These are phyloP conservation scores for Euwallacea similis DNA, from an alignment of 1,140 invertebrate genomes.

Conservation along the genomic window DNA sequence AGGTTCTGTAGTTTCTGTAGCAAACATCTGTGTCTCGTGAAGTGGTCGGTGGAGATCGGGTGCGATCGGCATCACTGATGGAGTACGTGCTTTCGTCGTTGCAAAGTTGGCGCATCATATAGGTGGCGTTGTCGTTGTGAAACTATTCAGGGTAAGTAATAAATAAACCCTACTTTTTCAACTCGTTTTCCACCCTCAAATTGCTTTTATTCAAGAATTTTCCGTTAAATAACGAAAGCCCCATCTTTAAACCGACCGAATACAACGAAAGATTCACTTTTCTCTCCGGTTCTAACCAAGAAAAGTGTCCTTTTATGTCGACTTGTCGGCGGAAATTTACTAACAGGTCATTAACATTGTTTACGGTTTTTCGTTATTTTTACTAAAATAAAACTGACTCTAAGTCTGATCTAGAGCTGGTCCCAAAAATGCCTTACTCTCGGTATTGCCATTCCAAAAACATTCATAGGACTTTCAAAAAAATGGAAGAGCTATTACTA, in stretches of 20 bases:
- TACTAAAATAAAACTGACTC: background rate
- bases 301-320: constrained; percentile 42
- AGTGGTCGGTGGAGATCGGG: constrained; percentile 43
- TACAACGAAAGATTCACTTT: constrained; percentile 17
- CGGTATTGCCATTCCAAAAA: too few relatives aligned
- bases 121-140: constrained; percentile 50
- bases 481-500: too few relatives aligned
- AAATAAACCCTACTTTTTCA: constrained; percentile 49
- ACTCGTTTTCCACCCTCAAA: constrained; percentile 42
- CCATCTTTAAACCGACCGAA: constrained; percentile 14
- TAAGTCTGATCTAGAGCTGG: too few relatives aligned
- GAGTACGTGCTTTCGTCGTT: constrained; percentile 51
- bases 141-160: constrained; percentile 49
- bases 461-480: too few relatives aligned
- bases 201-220: constrained; percentile 36
- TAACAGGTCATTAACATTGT: constrained; percentile 52
- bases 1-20: constrained; percentile 39
- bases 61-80: constrained; percentile 43
- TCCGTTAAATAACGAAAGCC: constrained; percentile 22
- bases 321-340: constrained; percentile 47
- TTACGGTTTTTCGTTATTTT: constrained; percentile 34
- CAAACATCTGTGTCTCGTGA: constrained; percentile 45
- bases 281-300: constrained; percentile 28
- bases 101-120: constrained; percentile 48
- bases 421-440: too few relatives aligned